These are phyloP conservation scores for Pyrochroa serraticornis DNA, from an alignment of 2,888 invertebrate genomes.

Conservation along the genomic window DNA sequence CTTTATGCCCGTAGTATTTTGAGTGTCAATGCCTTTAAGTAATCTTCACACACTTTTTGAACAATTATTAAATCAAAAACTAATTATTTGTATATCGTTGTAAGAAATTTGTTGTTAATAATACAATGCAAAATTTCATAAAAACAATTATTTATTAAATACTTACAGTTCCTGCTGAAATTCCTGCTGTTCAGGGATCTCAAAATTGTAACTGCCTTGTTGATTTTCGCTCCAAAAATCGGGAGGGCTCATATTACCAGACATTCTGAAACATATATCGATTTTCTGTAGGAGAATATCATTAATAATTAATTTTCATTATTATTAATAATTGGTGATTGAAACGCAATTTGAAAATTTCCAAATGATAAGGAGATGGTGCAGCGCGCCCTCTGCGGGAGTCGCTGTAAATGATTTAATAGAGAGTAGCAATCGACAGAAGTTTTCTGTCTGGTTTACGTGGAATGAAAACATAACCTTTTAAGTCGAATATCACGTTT, in stretches of 20 bases:
- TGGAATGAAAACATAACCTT: constrained; percentile 1
- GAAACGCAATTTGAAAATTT: too few species aligned
- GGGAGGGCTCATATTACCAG: constrained; percentile 32
- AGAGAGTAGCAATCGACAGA: background rate
- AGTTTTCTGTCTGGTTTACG: background rate
- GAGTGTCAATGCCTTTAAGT: background rate
- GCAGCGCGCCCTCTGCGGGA: too few species aligned
- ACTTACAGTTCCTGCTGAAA: constrained; percentile 46
- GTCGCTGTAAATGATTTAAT: too few species aligned
- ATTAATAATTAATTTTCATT: background rate
- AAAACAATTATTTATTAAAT: constrained; percentile 1
- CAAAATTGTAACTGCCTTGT: constrained; percentile 42
- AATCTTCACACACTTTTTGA: background rate
- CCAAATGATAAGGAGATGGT: too few species aligned
- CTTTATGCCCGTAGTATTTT: too few species aligned
- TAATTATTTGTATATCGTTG: too few species aligned
- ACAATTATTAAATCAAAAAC: background rate
- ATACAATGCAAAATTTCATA: background rate
- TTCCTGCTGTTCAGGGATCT: constrained; percentile 45
- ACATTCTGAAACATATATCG: constrained; percentile 24
- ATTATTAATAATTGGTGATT: background rate
- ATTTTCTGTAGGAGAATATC: background rate
- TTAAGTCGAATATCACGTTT: too few species aligned
- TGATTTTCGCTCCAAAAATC: constrained; percentile 25
- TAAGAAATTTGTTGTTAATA: background rate